phyloP scores from a whole-genome alignment of 1,140 invertebrate species.

The Meloidogyne hapla region DNA sequence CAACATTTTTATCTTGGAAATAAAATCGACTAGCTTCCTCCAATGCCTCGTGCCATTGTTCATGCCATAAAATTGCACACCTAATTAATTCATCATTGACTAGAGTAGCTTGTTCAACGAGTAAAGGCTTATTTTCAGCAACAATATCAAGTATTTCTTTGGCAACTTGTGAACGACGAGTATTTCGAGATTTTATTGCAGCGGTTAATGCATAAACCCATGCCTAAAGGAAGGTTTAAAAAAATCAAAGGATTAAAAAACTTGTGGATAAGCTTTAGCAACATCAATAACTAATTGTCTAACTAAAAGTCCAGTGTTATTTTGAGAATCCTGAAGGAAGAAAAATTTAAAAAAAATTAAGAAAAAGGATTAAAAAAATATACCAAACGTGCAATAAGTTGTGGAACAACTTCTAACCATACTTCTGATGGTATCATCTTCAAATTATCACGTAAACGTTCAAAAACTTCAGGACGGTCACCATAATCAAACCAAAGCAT shows the following conservation, averaged over 20 bases:
- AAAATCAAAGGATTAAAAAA: constrained; percentile 69
- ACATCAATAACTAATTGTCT: constrained; percentile 90
- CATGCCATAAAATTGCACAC: constrained; percentile 98
- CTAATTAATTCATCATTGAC: constrained; percentile 90
- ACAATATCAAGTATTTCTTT: constrained; percentile 92
- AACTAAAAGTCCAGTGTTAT: constrained; percentile 83
- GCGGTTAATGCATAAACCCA: constrained; percentile 95
- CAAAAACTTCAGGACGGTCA: constrained; percentile 85
- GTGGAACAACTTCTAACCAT: constrained; percentile 98
- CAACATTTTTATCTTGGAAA: constrained; percentile 81
- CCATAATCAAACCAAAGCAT: constrained; percentile 94
- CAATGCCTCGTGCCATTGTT: constrained; percentile 91
- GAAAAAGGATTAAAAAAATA: background rate
- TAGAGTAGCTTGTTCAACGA: constrained; percentile 81
- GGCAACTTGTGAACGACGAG: constrained; percentile 80
- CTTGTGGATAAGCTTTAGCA: constrained; percentile 74
- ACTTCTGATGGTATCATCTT: constrained; percentile 91
- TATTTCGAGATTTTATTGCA: constrained; percentile 87
- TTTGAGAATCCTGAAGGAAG: constrained; percentile 77
- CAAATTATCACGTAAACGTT: constrained; percentile 86
- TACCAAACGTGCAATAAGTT: constrained; percentile 87
- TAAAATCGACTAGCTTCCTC: constrained; percentile 95
- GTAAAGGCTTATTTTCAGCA: constrained; percentile 83
- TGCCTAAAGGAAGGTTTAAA: constrained; percentile 70
- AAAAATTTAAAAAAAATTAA: background rate